Evolutionary conservation across 2,797 vertebrate species (phyloP), one percentile per base, ranked within the genome.

Genomic region (Falco peregrinus): DNA sequence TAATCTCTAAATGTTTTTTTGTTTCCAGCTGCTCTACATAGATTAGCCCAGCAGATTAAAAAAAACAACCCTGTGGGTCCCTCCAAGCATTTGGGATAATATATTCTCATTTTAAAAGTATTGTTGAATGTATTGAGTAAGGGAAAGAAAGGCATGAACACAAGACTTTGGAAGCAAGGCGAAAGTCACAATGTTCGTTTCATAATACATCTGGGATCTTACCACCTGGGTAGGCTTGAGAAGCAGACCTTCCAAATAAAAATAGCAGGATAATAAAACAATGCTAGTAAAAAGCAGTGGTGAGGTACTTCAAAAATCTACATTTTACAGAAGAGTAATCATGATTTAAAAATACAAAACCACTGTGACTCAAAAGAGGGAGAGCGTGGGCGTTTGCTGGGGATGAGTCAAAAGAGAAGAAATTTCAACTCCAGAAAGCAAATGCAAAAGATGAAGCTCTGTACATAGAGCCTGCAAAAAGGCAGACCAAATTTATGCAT

Each of bases 281-380:
- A 65, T 86, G 90, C 83, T 88, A 92, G 92, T 81, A 93, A 93
- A 94, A 93, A 89, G 79, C 59, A 91, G 24, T 82, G 73, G 65
- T 37, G 51, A 83, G 57, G 24, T 87, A 57, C 73, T 96, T 95
- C 53, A 94, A 83, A 97, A 95, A 84, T 91, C 81, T 94, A 45
- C 94, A 84, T 94, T 92, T 96, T 93, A 89, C 82, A 96, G 92
- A 93, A 92, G 76, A 64, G 85, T 91, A 96, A 93, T 95, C 94
- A 88, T 95, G 93, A 94, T 94, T 95, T 96, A 92, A 94, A 96
- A 95, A 96, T 96, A 95, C 92, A 94, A 93, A 97, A 93, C 69
- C 93, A 96, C 92, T 96, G 79, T 95, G 93, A 97, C 93, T 97
- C 93, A 95, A 91, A 91, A 92, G 93, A 95, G 64, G 41, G 86